Base-by-base conservation (phyloP, 1,140 invertebrate genomes). In the Homalodisca vitripennis region DNA sequence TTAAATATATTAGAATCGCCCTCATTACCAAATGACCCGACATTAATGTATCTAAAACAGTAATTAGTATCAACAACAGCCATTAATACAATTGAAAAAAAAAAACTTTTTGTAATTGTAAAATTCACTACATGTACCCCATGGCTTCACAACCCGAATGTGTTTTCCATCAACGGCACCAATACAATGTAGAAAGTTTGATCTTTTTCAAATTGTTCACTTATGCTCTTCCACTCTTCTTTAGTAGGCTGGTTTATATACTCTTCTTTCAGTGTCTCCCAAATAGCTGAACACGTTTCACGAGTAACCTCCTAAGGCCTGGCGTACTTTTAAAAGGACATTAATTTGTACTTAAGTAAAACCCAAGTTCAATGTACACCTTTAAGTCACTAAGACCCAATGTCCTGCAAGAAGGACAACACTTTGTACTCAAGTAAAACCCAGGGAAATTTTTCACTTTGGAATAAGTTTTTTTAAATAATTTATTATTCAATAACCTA, bases 41-140 rank as follows among this genome's bases (percentile, higher is more conserved):
- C 76, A 72, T 84, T 78, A 46, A 83, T 73, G 55, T 70, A 72
- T 22, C 79, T 75, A 73, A 83, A 84, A 69, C 79, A 77, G 71
- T 78, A 83, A 67, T 82, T 75, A 3, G 79, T 79, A 75, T 85
- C 81, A 31, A 81, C 82, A 13, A 84, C 60, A 6, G 80, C 84
- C 60, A 83, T 72, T 14, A 84, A 70, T 30, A 84, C 80, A 53
- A 82, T 78, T 31, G 77, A 81, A 74, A 79, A 83, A 72, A 74
- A 79, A 83, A 72, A 71, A 77, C 6, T 74, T 64, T 70, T 83
- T 84, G 57, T 83, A 82, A 73, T 83, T 83, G 60, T 74, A 81
- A 74, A 74, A 82, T 12, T 75, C 41, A 3, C 74, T 74, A 29
- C 81, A 79, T 48, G 73, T 74, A 30, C 75, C 76, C 22, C 14